Evolutionary conservation across 2,797 vertebrate species (phyloP).

Genomic region (Gallirallus australis): DNA sequence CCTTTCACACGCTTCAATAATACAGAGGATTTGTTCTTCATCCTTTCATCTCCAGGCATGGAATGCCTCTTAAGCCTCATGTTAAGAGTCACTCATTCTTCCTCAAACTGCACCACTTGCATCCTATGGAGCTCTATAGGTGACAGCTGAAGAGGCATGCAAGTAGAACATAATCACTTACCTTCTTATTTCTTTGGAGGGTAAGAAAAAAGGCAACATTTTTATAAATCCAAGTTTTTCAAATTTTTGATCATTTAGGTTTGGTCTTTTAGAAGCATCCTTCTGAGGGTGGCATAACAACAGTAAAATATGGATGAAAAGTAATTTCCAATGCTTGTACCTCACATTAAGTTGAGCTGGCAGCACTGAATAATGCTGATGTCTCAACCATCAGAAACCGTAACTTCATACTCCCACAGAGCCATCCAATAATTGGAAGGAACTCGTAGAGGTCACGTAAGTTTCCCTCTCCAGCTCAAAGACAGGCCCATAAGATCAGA

Average conservation of each 20-base stretch:
- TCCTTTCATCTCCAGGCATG: slow-evolving; percentile 65
- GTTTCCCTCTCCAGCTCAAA: not conserved
- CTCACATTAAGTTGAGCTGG: not conserved
- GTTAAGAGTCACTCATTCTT: slow-evolving; percentile 16
- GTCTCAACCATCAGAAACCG: not conserved
- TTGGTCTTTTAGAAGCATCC: not conserved
- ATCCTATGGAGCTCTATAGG: not conserved
- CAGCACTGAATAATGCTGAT: not conserved
- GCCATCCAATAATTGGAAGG: not conserved
- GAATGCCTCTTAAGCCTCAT: not conserved
- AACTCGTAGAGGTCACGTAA: not conserved
- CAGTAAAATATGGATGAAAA: not conserved
- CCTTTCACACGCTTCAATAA: slow-evolving; percentile 63
- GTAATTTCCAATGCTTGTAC: not conserved
- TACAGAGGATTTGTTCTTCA: slow-evolving; percentile 67
- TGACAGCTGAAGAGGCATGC: not conserved
- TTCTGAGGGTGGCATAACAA: not conserved
- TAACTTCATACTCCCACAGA: not conserved
- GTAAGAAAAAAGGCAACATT: not conserved
- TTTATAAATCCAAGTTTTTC: not conserved
- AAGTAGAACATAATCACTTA: not conserved
- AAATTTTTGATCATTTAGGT: not conserved
- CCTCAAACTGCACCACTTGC: not conserved
- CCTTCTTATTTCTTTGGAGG: not conserved
- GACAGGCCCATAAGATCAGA: not conserved